phyloP scores from a whole-genome alignment of 2,797 vertebrate species.

The Otus scops region DNA sequence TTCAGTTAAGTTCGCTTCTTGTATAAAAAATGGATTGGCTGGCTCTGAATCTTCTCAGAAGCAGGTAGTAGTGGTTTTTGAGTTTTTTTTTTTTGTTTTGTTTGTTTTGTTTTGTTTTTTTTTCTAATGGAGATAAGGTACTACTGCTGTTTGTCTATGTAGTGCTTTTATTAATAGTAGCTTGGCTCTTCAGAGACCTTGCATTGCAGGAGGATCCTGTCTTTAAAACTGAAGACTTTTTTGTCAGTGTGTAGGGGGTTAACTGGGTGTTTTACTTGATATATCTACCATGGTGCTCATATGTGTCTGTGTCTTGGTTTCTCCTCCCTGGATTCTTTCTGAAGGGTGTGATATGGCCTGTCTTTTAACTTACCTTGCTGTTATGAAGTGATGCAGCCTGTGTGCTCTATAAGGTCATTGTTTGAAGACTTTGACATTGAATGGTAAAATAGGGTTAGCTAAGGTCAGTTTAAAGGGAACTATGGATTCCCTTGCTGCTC shows the following conservation, averaged over 20 bases:
- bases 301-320: background rate
- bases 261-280: background rate
- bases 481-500: background rate
- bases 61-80: background rate
- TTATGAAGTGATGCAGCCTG: background rate
- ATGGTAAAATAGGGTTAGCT: background rate
- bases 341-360: background rate
- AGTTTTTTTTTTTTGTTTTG: background rate
- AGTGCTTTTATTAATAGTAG: background rate
- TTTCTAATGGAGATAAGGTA: background rate
- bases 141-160: background rate
- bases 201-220: background rate
- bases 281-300: background rate
- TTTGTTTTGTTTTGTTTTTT: background rate
- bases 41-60: background rate
- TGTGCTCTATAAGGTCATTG: background rate
- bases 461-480: background rate
- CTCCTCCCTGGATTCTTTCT: background rate
- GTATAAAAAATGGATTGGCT: background rate
- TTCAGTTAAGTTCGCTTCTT: background rate
- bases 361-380: background rate
- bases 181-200: background rate
- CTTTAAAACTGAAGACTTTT: background rate
- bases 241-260: background rate
- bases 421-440: background rate